Base-by-base conservation (phyloP, 2,797 vertebrate genomes). In the Pogonophryne albipinna region DNA sequence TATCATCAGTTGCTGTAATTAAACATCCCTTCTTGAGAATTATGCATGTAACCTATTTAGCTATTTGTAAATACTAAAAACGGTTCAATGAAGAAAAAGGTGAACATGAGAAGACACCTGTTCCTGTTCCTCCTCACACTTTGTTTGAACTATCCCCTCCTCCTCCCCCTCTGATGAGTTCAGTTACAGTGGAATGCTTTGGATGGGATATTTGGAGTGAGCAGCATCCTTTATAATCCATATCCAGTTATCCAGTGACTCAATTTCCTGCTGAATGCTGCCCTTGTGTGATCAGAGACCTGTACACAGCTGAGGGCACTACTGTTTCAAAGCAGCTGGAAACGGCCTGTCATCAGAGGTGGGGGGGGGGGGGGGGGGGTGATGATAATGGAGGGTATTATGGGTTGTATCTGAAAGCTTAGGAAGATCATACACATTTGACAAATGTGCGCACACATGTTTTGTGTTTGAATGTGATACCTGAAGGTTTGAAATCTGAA, bases 261-360 rank as follows among this genome's bases (percentile, higher is more conserved):
- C 78, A 51, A 52, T 83, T 87, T 90, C 80, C 71, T 23, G 57
- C 64, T 90, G 91, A 93, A 92, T 89, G 61, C 77, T 61, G 80
- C 69, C 90, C 88, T 85, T 93, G 88, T 89, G 71, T 92, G 89
- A 92, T 89, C 86, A 80, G 83, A 89, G 87, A 85, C 76, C 46
- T 45, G 59, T n/a, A 74, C 84, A 82, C 87, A 89, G 88, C 87
- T 90, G 87, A 89, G 83, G 50, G 77, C 52, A 77, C 89, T 93
- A 76, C 82, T 79, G 88, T 94, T 94, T 93, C 90, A 94, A 90
- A 90, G 90, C 84, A 79, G 81, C 85, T 90, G 88, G 91, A 94
- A 93, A 82, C 66, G 19, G 83, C 75, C 87, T 92, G 90, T 94
- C 91, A 92, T 86, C 90, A 69, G 68, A 50, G 50, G 31, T 50